A percentile compares a stretch with the other conserved stretches of the same genome.
phyloP scores from a whole-genome alignment of 1,140 invertebrate species.

The Zaprionus capensis region DNA sequence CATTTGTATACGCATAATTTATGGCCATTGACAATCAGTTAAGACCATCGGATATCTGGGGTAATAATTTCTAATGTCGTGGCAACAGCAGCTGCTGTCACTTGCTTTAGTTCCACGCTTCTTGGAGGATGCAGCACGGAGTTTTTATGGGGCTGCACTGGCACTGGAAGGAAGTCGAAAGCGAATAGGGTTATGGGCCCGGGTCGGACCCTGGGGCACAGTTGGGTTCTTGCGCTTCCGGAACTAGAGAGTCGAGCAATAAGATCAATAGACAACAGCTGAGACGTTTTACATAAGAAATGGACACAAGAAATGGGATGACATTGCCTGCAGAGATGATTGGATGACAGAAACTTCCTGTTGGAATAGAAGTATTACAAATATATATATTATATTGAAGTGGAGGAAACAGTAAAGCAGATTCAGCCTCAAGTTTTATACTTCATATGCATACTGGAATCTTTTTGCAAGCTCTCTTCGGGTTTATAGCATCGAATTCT shows the following conservation, averaged over 20 bases:
- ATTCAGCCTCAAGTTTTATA: too few species aligned
- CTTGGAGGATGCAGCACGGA: conserved; percentile 59
- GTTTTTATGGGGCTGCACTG: conserved; percentile 56
- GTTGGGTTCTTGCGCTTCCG: conserved; percentile 30
- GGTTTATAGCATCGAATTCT: conserved; percentile 10
- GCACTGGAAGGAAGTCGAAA: conserved; percentile 58
- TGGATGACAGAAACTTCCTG: neutral
- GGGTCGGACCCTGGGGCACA: conserved; percentile 28
- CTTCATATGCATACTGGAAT: neutral
- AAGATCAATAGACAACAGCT: conserved; percentile 45
- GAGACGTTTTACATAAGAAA: conserved; percentile 13
- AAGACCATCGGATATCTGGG: conserved; percentile 80
- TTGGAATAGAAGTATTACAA: neutral
- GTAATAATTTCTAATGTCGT: conserved; percentile 79
- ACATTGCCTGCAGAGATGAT: neutral
- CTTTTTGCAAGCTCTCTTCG: neutral
- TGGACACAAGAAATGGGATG: conserved; percentile 13
- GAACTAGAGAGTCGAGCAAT: conserved; percentile 28
- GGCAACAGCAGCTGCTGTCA: conserved; percentile 52
- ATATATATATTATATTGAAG: neutral
- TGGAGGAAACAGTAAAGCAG: neutral
- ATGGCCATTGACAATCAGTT: conserved; percentile 78
- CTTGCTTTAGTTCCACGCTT: conserved; percentile 23
- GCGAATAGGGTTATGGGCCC: conserved; percentile 8
- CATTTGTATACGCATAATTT: conserved; percentile 68